Evolutionary conservation across 2,888 invertebrate genomes (phyloP), one percentile per base, ranked within the genome.

Genomic region (Macrosiphum euphorbiae): DNA sequence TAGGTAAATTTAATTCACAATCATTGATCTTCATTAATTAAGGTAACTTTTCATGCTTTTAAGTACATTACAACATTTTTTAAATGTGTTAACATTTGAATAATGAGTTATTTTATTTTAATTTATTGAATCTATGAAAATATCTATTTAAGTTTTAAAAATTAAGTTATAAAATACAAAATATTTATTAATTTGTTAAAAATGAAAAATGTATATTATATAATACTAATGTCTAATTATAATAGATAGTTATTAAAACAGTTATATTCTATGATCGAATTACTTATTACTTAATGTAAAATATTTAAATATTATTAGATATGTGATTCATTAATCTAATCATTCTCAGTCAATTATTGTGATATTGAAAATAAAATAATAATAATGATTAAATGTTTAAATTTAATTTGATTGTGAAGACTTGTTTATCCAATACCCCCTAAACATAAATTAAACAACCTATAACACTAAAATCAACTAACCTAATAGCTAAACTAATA

Each of bases 401-500:
- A 44, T 58, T 55, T n/a, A 0, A 47, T 58, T 26, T 84, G 11
- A 92, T 61, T 87, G 58, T 87, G 58, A 47, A 86, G 58, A 50
- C 35, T 26, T 61, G n/a, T 61, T 90, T 84, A 90, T 61, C 67
- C 47, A 90, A 50, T 90, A 78, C 78, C 78, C 78, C 20, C 35
- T 78, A 92, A 67, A 67, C 41, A 61, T 61, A 8, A 78, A 52
- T 52, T 78, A 13, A 50, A 67, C 24, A 50, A 87, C 55, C 26
- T 47, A 86, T 58, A 52, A 52, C 5, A 78, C 88, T 88, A 78
- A 88, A 52, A 67, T 88, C 20, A 78, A 44, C 67, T 92, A 92
- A 88, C 92, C 92, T 92, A 92, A 88, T 87, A 87, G 7, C 92
- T 92, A 92, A 78, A 44, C 92, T 92, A 92, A 88, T 44, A 7